These are phyloP conservation scores for Mesitornis unicolor DNA, from an alignment of 2,113 vertebrate genomes.

Conservation along the genomic window DNA sequence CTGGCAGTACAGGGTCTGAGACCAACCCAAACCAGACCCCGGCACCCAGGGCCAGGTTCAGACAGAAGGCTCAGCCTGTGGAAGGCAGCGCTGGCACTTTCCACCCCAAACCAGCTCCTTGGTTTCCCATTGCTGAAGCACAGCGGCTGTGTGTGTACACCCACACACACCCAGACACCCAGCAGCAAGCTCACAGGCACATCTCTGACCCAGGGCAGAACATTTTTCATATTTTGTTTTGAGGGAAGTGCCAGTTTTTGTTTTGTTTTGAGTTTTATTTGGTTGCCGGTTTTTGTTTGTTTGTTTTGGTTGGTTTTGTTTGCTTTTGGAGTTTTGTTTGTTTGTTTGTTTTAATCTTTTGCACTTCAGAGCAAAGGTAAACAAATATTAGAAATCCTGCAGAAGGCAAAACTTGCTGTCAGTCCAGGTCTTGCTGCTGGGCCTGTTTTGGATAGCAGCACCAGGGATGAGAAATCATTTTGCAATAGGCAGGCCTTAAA, in stretches of 20 bases:
- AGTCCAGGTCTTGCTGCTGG: neutral
- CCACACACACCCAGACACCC: rapidly evolving
- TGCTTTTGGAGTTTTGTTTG: too few relatives aligned
- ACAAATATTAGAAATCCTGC: neutral
- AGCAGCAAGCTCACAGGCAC: neutral
- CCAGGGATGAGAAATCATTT: neutral
- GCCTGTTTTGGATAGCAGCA: neutral
- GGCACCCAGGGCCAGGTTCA: rapidly evolving
- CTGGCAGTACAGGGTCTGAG: rapidly evolving
- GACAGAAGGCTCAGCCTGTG: rapidly evolving
- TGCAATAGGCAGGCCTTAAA: neutral
- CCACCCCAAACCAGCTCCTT: neutral
- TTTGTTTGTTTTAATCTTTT: neutral
- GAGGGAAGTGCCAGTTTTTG: neutral
- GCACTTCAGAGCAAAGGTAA: neutral
- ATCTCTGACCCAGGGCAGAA: neutral
- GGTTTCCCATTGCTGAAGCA: neutral
- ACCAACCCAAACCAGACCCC: neutral
- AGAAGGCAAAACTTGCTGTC: neutral
- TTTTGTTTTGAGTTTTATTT: too few relatives aligned
- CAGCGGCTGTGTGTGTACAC: rapidly evolving
- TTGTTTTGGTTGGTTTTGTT: too few relatives aligned
- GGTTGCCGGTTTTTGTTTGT: too few relatives aligned
- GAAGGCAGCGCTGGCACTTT: neutral
- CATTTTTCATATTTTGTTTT: neutral